Conservation (phyloP, 2,797 vertebrate genomes). For the Spizella passerina region DNA sequence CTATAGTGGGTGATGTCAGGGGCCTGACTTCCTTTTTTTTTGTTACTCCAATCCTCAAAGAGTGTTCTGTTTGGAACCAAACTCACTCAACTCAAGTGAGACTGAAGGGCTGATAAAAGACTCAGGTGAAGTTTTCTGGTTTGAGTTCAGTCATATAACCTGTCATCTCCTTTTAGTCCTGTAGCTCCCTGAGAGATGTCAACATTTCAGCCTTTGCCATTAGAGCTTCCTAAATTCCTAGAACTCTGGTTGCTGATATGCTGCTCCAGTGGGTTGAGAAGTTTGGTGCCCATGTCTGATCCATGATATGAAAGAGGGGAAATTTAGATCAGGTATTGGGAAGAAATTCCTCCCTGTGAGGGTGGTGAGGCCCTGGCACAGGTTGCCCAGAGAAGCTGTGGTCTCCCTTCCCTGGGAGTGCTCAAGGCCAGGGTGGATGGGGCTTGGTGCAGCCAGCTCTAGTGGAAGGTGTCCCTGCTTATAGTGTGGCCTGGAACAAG, state of each 20-base stretch:
- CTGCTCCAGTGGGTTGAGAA: not conserved
- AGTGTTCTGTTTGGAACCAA: not conserved
- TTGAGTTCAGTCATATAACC: not conserved
- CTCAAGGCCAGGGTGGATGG: not conserved
- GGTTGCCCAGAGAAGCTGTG: not conserved
- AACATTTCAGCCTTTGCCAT: not conserved
- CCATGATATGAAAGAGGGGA: not conserved
- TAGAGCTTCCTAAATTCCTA: not conserved
- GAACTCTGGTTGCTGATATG: accelerated
- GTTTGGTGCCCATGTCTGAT: accelerated
- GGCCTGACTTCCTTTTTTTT: not conserved
- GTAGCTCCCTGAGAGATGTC: not conserved
- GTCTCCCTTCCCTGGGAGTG: not conserved
- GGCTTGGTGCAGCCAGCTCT: not conserved
- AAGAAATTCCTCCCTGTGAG: not conserved
- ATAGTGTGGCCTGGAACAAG: not conserved
- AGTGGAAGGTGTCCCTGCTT: not conserved
- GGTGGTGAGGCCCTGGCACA: not conserved
- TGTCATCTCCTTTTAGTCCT: not conserved
- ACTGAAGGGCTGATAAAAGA: not conserved
- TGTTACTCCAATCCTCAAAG: not conserved
- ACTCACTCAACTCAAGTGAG: not conserved
- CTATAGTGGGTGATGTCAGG: not conserved
- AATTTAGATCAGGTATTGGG: not conserved
- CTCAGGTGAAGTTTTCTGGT: not conserved